These are phyloP conservation scores for Sternarchorhynchus goeldii DNA, from an alignment of 2,797 vertebrate species.

Conservation along the genomic window DNA sequence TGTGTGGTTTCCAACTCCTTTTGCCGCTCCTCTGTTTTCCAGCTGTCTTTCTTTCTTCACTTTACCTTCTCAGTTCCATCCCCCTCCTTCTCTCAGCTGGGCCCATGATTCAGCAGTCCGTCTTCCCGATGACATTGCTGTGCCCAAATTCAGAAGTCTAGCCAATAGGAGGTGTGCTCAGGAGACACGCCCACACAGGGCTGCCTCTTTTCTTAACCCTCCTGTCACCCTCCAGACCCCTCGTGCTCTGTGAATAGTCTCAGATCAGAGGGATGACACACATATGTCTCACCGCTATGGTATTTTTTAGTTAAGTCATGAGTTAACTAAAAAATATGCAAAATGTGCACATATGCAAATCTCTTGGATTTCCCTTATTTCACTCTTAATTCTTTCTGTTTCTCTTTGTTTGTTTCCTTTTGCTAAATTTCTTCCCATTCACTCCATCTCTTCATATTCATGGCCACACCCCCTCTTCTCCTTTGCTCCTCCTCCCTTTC, in stretches of 20 bases:
- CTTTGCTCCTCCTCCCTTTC: background rate
- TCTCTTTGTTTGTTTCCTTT: no score
- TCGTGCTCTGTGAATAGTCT: background rate
- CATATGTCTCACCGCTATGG: background rate
- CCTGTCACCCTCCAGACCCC: background rate
- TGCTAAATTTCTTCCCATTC: background rate
- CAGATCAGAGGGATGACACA: background rate
- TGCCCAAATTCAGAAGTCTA: background rate
- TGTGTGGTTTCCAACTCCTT: background rate
- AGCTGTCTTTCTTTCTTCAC: background rate
- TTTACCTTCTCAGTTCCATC: background rate
- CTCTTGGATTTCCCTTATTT: no score
- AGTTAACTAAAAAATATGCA: no score
- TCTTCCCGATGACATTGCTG: slow-evolving; percentile 2
- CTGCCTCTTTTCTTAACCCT: background rate
- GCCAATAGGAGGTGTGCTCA: slow-evolving; percentile 11
- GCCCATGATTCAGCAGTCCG: slow-evolving; percentile 39
- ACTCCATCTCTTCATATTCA: background rate
- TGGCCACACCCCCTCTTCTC: background rate
- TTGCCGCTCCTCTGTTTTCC: background rate
- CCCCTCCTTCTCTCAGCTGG: slow-evolving; percentile 2
- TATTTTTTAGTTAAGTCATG: background rate
- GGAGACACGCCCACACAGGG: slow-evolving; percentile 39
- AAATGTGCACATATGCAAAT: no score
- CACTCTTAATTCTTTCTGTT: no score